Base-by-base conservation (phyloP, 2,113 vertebrate species). In the Chascanopsetta lugubris region DNA sequence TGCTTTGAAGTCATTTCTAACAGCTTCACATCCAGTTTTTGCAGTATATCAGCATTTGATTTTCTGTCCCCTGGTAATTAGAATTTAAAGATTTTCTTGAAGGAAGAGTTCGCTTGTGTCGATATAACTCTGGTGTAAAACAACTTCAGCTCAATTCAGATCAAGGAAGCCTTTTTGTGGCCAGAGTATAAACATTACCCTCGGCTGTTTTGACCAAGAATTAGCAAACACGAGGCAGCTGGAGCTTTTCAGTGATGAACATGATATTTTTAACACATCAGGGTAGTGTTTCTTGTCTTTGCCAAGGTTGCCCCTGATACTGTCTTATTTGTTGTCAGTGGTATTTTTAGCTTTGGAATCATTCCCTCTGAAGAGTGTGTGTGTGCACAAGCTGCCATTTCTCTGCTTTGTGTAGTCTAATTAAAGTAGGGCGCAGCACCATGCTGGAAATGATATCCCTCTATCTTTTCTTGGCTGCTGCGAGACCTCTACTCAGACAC, bases 351-450 rank as follows among this genome's bases (percentile, higher is more conserved):
- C 29, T 0, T 2, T 17, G 47, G 38, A 64, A 74, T 61, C 51
- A 59, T 82, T 59, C 56, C 24, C 69, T 69, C 36, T 56, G 51
- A 29, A 68, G 43, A 66, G 27, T 48, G 32, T 62, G 63, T 57
- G 21, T 48, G 45, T 70, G 21, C 21, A 45, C 42, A 24, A 51
- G 75, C 46, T 27, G 61, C 40, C 15, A 30, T 82, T 69, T 79
- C 67, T 57, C 56, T 58, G 24, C 8, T 13, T 36, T 60, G 59
- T 82, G 82, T 84, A 62, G 72, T 78, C 72, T 78, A 75, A 83
- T 87, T 89, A 80, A 76, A 76, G 66, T 21, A 17, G 43, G 71
- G 54, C 7, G 5, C 45, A n/a, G n/a, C 50, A 26, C 4, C 17
- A 51, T 25, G 50, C 69, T 73, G 72, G 38, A 76, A 83, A 67